phyloP scores from a whole-genome alignment of 37 sponge, comb jelly and placozoan genomes.

The Halisarca cf. caerulea region DNA sequence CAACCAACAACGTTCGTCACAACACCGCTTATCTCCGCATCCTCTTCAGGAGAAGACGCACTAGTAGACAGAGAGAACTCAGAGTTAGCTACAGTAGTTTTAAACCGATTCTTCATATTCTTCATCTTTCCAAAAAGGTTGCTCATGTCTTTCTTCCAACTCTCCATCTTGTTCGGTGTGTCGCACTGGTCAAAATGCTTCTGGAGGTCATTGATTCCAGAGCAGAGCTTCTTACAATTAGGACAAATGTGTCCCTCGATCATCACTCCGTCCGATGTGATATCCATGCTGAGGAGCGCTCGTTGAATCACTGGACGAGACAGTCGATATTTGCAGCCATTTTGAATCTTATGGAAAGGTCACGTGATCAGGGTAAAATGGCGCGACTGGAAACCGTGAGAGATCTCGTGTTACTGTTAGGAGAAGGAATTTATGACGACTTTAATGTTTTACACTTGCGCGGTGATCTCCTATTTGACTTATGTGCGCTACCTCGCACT shows the following conservation, averaged over 20 bases:
- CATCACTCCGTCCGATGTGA: background rate
- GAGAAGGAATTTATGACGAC: too few species aligned
- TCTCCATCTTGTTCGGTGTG: constrained; percentile 6
- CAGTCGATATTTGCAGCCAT: background rate
- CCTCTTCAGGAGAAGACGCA: background rate
- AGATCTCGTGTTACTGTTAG: too few species aligned
- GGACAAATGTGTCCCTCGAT: constrained; percentile 82
- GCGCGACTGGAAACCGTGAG: too few species aligned
- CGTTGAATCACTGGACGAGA: background rate
- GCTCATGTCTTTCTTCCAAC: constrained; percentile 39
- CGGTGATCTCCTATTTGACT: too few species aligned
- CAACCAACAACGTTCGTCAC: constrained; percentile 41
- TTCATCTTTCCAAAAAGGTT: constrained; percentile 63
- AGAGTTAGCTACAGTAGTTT: background rate
- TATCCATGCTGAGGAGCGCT: background rate
- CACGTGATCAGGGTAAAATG: too few species aligned
- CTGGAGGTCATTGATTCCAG: constrained; percentile 39
- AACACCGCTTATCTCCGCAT: background rate
- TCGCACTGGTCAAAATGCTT: constrained; percentile 54
- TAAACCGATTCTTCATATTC: background rate
- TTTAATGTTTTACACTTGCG: too few species aligned
- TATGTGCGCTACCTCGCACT: too few species aligned
- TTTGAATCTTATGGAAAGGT: background rate
- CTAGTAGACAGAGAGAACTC: background rate
- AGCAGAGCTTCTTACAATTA: constrained; percentile 50